Base-by-base conservation (phyloP, 2,797 vertebrate genomes). In the Odontamblyopus rebecca region DNA sequence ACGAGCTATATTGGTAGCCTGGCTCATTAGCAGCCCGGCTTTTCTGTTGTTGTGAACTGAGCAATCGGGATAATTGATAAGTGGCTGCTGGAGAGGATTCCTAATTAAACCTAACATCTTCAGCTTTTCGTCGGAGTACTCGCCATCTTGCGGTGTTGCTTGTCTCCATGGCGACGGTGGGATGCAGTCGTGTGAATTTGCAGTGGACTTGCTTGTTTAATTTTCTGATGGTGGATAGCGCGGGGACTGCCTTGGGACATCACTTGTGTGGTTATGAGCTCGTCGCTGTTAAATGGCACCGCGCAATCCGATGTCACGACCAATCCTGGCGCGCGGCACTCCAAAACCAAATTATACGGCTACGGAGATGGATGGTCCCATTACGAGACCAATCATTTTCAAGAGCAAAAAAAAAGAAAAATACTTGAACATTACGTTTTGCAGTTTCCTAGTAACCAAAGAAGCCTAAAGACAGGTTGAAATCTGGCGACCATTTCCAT, bases 91-190 rank as follows among this genome's bases (percentile, higher is more conserved):
- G 57, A 66, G 69, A 81, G 71, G 69, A 68, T 73, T 71, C 60
- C 3, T 82, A 79, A 89, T 87, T 84, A 79, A 82, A 88, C 68
- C 51, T 57, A 84, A 75, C 80, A 73, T 76, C 63, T 75, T 78
- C 68, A 73, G 30, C 60, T 70, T 53, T 80, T 72, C 63, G 19
- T 44, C 48, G 57, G 41, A 80, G 69, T 35, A 4, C 29, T 63
- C 51, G 2, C 54, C 41, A 53, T 61, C 65, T 68, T 50, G 19
- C 48, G 68, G 44, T 71, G 67, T 70, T 62, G 66, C 48, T 2
- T 15, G 86, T 90, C 75, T 82, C 88, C 86, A 89, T 86, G 80
- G 85, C 1, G 56, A 90, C 78, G 12, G 66, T 13, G 53, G 32
- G 72, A 78, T 76, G 74, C 64, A 41, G 23, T 26, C 30, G 61